These are phyloP conservation scores for Oxystoma pomonae DNA, from an alignment of 2,888 invertebrate genomes.

Conservation along the genomic window DNA sequence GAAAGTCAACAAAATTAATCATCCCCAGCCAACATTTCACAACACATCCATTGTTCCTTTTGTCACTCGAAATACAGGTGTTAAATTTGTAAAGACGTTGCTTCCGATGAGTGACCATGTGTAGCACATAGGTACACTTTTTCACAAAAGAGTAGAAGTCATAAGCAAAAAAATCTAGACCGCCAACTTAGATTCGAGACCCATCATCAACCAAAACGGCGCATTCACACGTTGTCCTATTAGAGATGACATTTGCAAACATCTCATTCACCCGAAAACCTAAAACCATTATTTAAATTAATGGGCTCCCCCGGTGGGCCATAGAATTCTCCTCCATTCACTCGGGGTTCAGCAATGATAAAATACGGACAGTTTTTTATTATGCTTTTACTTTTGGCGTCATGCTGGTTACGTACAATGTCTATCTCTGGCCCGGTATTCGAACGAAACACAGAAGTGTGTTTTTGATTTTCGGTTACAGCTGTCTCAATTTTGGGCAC, in stretches of 20 bases:
- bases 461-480: constrained; percentile 12
- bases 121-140: no score
- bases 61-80: neutral
- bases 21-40: no score
- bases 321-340: neutral
- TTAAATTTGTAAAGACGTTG: no score
- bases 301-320: neutral
- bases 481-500: constrained; percentile 23
- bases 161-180: no score
- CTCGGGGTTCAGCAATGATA: neutral
- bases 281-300: constrained; percentile 1
- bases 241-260: neutral
- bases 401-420: neutral
- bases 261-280: neutral
- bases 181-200: no score
- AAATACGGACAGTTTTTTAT: constrained; percentile 2
- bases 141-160: no score
- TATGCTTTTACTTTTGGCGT: neutral
- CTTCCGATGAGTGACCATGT: no score
- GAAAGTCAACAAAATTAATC: no score
- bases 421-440: neutral
- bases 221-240: constrained; percentile 2
- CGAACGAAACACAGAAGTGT: constrained; percentile 4
- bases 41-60: neutral
- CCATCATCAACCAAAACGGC: neutral